A percentile compares a stretch with the other conserved stretches of the same genome.
phyloP scores from a whole-genome alignment of 2,888 invertebrate species.

The Clepsis dumicolana region DNA sequence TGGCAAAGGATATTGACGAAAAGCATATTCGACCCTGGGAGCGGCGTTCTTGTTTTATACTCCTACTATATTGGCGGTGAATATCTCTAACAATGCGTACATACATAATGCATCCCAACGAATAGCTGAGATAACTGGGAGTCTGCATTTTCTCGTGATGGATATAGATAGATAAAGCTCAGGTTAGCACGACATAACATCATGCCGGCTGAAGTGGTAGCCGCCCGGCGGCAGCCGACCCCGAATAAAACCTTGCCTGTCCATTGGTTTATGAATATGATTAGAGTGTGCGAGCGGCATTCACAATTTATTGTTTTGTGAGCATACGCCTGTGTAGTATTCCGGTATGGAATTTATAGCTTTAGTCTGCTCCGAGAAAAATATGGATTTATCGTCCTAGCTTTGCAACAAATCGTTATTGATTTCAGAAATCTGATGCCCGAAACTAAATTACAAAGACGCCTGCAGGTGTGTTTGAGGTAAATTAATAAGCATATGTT shows the following conservation, averaged over 20 bases:
- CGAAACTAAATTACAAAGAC: conserved; percentile 39
- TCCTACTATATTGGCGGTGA: neutral
- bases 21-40: neutral
- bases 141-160: conserved; percentile 3
- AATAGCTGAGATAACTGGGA: conserved; percentile 3
- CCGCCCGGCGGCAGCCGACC: conserved; percentile 22
- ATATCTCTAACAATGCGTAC: conserved; percentile 3
- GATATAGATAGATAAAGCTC: conserved; percentile 27
- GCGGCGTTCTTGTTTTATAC: neutral
- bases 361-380: conserved; percentile 71
- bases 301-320: conserved; percentile 76
- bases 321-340: conserved; percentile 69
- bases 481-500: conserved; percentile 13
- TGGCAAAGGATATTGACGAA: conserved; percentile 4
- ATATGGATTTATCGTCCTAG: conserved; percentile 72
- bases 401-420: conserved; percentile 70
- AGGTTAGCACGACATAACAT: conserved; percentile 35
- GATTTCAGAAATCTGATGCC: conserved; percentile 54
- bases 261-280: conserved; percentile 49
- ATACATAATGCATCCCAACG: conserved; percentile 9
- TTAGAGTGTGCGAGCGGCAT: conserved; percentile 58
- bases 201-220: conserved; percentile 27
- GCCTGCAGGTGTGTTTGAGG: neutral
- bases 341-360: conserved; percentile 73
- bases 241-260: conserved; percentile 45